Base-by-base conservation (phyloP, 37 sponge, comb jelly and placozoan species). In the Dysidea cf. avara region DNA sequence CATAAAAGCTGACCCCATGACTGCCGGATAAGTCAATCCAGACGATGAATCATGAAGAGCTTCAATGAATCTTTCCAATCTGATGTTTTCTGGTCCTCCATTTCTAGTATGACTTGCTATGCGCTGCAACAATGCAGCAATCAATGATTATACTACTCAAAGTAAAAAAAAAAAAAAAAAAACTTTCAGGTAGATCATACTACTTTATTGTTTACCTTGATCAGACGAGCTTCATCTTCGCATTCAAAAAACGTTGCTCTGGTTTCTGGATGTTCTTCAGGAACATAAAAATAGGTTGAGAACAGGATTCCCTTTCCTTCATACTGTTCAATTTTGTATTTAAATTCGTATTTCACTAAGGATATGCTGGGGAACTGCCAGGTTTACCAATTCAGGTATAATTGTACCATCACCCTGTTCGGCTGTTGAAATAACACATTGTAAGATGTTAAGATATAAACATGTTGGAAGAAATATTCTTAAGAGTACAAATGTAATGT, bases 241-340 rank as follows among this genome's bases (percentile, higher is more conserved):
- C 74, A 25, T 59, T 59, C 74, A 73, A 47, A 58, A 39, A 73
- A 73, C 24, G 59, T 17, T 2, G 26, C n/a, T 20, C 26, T 4
- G 11, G 61, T 73, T 13, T 47, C n/a, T n/a, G 61, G 60, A 18
- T 73, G 61, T 36, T 24, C 74, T 58, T 73, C 74, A 13, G 74
- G 74, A 3, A 73, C 61, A 59, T 73, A 39, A 22, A 73, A 7
- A 18, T 73, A 50, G 9, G 61, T 59, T 34, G 24, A 47, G 48
- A 73, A 73, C 5, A 43, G 74, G 17, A 73, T 61, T 30, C 71
- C 71, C 53, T 53, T 22, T 18, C 29, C 11, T 21, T 73, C 48
- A 40, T 49, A 73, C 13, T 5, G 14, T 11, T 40, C 35, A 73
- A 73, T 37, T 36, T 22, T 3, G 59, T 73, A 36, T n/a, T 54